Evolutionary conservation across 2,113 vertebrate species (phyloP), one percentile per base, ranked within the genome.

Genomic region (Spermophilus dauricus): DNA sequence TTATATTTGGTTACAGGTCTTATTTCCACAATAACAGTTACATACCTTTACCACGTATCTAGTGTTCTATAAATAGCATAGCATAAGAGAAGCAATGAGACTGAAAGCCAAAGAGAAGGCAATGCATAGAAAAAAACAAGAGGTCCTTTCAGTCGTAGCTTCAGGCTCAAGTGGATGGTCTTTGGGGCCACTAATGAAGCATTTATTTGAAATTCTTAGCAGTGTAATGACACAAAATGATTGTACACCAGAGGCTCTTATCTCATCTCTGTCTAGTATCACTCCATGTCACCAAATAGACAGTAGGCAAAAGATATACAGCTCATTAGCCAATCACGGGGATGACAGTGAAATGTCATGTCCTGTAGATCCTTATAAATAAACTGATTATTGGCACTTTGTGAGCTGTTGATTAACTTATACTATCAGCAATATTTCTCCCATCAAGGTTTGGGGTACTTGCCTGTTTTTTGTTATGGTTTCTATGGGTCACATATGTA

Each of bases 21-120:
- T 96, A 65, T 72, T 91, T 85, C 11, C 28, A 73, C 76, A 94
- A 72, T 61, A 45, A 80, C 39, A 70, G 58, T 83, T 87, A 73
- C 1, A 83, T 70, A n/a, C 9, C 2, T 18, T 94, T 7, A n/a
- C 2, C 80, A 20, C 32, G 22, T 45, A 4, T n/a, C n/a, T 81
- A 75, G 70, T 72, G 17, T 67, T 93, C n/a, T 13, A 86, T 78
- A 69, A 94, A 81, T 14, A 83, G 24, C 14, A 53, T 1, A 26
- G 12, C 1, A 28, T 20, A 11, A 77, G 76, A 91, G 39, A 90
- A 76, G n/a, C 0, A 45, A 20, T 48, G 42, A 76, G 22, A 63
- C 39, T 81, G 3, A 1, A 45, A 61, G 28, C 30, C 72, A 93
- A 6, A 24, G 17, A 97, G 34, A 95, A 78, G 45, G 12, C 14